phyloP scores from a whole-genome alignment of 2,113 vertebrate genomes.

The Hippocampus abdominalis region DNA sequence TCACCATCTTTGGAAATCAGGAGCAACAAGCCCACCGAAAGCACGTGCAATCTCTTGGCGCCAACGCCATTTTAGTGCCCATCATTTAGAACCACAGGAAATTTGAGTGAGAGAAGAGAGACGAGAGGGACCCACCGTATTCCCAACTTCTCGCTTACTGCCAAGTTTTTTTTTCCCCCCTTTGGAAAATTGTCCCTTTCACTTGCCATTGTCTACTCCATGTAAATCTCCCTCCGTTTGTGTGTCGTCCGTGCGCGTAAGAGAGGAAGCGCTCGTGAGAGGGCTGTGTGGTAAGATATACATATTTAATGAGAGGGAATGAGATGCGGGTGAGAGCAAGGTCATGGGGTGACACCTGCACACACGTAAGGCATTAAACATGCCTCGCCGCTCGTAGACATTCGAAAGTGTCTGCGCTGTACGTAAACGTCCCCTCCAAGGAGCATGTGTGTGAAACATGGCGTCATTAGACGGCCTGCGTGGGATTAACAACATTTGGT shows the following conservation, averaged over 20 bases:
- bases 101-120: background rate
- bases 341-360: constrained; percentile 56
- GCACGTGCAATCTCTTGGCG: no score
- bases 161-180: no score
- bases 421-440: constrained; percentile 19
- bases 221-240: background rate
- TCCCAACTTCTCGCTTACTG: background rate
- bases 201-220: no score
- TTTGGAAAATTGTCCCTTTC: no score
- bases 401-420: constrained; percentile 40
- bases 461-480: constrained; percentile 66
- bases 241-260: constrained; percentile 22
- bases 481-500: constrained; percentile 70
- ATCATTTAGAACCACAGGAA: background rate
- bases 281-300: constrained; percentile 96
- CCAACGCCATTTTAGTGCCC: no score
- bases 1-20: no score
- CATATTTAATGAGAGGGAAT: constrained; percentile 99
- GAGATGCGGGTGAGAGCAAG: constrained; percentile 76
- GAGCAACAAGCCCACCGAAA: no score
- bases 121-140: background rate
- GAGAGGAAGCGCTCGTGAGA: constrained; percentile 20
- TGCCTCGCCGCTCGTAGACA: constrained; percentile 28
- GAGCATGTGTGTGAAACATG: constrained; percentile 57
- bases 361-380: constrained; percentile 27